phyloP scores from a whole-genome alignment of 92 coral and sea anemone species.

The Scolanthus callimorphus region DNA sequence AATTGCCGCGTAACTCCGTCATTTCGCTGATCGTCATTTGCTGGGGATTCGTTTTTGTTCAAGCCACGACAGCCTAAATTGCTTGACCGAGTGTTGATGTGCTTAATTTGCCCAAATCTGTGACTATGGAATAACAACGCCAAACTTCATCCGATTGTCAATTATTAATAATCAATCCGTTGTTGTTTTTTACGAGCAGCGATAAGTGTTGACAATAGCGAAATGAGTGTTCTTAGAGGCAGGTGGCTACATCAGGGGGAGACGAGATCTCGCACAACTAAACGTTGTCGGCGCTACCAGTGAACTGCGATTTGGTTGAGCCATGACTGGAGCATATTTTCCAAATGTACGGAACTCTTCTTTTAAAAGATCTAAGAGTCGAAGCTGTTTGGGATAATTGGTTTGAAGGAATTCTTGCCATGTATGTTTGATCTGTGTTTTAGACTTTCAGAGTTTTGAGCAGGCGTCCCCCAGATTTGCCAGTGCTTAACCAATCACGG shows the following conservation, averaged over 20 bases:
- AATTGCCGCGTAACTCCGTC: too few species aligned
- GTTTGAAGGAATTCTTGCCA: too few species aligned
- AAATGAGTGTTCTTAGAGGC: background rate
- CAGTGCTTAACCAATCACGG: constrained; percentile 34
- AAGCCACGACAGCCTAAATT: background rate
- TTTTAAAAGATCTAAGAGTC: too few species aligned
- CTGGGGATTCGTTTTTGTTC: background rate
- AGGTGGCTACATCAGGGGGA: background rate
- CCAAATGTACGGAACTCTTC: too few species aligned
- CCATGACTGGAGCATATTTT: too few species aligned
- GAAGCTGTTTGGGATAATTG: too few species aligned
- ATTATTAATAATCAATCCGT: constrained; percentile 5
- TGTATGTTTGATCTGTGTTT: too few species aligned
- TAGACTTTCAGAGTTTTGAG: too few species aligned
- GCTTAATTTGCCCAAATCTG: background rate
- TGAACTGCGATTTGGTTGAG: too few species aligned
- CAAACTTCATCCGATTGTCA: constrained; percentile 10
- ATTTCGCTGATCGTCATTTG: too few species aligned
- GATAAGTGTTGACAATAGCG: constrained; percentile 2
- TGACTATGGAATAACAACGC: constrained; percentile 7
- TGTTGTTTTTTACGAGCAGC: constrained; percentile 5
- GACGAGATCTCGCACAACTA: too few species aligned
- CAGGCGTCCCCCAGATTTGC: constrained; percentile 6
- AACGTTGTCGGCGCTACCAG: too few species aligned
- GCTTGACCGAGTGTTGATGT: background rate